Evolutionary conservation across 2,888 invertebrate species (phyloP), one percentile per base, ranked within the genome.

Genomic region (Athripsodes cinereus): DNA sequence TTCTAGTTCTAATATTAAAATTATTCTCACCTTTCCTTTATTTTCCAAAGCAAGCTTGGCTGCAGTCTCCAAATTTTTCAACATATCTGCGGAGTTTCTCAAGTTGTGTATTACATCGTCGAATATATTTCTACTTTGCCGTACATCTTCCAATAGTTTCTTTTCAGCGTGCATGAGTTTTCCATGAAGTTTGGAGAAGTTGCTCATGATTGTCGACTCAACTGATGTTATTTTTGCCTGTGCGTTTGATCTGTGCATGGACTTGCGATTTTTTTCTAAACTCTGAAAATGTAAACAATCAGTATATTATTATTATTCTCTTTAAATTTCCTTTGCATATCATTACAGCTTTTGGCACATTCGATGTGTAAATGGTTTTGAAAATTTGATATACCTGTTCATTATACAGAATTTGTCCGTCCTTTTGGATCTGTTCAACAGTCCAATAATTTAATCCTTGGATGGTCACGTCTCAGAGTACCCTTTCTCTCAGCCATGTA

Each of bases 171-270:
- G 22, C 49, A 52, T 52, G 21, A 57, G 53, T 2, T 21, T 3
- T 2, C 53, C 52, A 16, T 57, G 57, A 2, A 34, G 35, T 10
- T 31, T 31, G 18, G 34, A 22, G 31, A 57, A 57, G 40, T 49
- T 52, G 26, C 22, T 46, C 2, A 19, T 21, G 8, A 57, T 26
- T 20, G 19, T 19, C 2, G 22, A 10, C 18, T 57, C 57, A 2
- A 46, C 34, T 13, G 53, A 35, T 18, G 35, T 47, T 5, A 20
- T 11, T 16, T 53, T n/a, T n/a, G n/a, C n/a, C n/a, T n/a, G n/a
- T n/a, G n/a, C 53, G 16, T 40, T 18, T 1, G 50, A 22, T 3
- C 40, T 49, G 6, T 47, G 10, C 22, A 26, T 22, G 20, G 48
- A 3, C 5, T 21, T 31, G 19, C 22, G 34, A 11, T 52, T 46